A percentile compares a stretch with the other conserved stretches of the same genome.
phyloP scores from a whole-genome alignment of 2,113 vertebrate genomes.

The Ciconia stormi region DNA sequence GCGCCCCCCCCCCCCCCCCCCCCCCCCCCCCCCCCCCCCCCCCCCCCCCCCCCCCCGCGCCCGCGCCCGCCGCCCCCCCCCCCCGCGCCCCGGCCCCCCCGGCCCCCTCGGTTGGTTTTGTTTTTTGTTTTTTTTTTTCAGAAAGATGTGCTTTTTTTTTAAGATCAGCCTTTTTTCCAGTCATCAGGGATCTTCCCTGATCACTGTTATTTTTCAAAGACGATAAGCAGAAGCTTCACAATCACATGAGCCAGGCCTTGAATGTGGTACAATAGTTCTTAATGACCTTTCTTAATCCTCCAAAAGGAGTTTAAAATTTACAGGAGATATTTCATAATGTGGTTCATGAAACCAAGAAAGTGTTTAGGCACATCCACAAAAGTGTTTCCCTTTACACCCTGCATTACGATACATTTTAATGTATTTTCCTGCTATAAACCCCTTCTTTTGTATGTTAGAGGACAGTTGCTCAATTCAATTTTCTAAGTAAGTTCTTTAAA shows the following conservation, averaged over 20 bases:
- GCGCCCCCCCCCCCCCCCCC: no score
- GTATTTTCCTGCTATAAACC: background rate
- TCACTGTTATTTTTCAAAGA: background rate
- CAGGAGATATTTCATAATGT: background rate
- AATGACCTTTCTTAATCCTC: background rate
- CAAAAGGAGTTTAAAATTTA: background rate
- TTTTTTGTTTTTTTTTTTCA: background rate
- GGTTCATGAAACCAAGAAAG: background rate
- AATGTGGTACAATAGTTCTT: background rate
- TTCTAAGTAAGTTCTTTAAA: background rate
- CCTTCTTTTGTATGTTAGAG: background rate
- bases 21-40: no score
- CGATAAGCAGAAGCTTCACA: background rate
- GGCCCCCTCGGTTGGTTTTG: background rate
- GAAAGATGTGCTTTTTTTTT: background rate
- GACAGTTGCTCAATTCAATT: background rate
- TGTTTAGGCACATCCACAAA: accelerated
- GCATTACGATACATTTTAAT: background rate
- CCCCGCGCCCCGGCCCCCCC: no score
- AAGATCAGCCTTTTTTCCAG: background rate
- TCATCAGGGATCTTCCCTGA: background rate
- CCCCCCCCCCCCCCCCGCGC: no score
- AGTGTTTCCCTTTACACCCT: background rate
- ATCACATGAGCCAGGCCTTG: background rate
- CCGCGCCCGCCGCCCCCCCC: no score